phyloP scores from a whole-genome alignment of 2,113 vertebrate genomes.

The Butastur rufipennis region DNA sequence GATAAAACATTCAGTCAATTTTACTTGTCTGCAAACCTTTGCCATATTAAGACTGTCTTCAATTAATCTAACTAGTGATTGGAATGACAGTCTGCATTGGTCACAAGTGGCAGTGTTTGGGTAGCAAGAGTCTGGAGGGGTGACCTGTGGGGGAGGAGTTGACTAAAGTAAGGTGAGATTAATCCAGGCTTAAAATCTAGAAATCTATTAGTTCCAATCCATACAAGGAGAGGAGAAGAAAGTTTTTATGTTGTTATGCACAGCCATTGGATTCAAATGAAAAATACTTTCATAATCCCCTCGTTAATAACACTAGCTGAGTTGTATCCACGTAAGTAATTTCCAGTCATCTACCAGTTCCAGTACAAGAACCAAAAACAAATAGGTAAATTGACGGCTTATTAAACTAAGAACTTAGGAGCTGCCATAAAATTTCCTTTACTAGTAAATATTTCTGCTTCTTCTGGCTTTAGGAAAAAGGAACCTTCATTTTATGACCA shows the following conservation, averaged over 20 bases:
- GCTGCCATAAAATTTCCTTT: background rate
- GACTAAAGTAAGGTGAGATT: background rate
- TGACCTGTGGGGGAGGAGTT: accelerated
- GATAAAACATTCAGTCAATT: background rate
- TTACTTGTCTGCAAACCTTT: background rate
- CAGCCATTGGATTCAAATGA: background rate
- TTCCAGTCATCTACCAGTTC: background rate
- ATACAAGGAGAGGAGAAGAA: background rate
- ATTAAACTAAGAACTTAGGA: background rate
- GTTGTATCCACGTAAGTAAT: background rate
- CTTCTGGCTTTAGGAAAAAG: background rate
- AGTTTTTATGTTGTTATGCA: background rate
- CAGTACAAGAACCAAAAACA: background rate
- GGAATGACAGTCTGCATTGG: background rate
- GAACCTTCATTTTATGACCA: background rate
- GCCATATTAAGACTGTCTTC: background rate
- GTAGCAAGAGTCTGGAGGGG: background rate
- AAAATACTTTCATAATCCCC: background rate
- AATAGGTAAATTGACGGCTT: background rate
- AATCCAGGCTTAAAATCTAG: background rate
- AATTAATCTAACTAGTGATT: background rate
- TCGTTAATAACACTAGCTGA: background rate
- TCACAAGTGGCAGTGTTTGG: accelerated
- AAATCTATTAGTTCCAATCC: background rate
- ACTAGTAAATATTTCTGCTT: background rate